phyloP scores from a whole-genome alignment of 2,113 vertebrate genomes.

The Euleptes europaea region DNA sequence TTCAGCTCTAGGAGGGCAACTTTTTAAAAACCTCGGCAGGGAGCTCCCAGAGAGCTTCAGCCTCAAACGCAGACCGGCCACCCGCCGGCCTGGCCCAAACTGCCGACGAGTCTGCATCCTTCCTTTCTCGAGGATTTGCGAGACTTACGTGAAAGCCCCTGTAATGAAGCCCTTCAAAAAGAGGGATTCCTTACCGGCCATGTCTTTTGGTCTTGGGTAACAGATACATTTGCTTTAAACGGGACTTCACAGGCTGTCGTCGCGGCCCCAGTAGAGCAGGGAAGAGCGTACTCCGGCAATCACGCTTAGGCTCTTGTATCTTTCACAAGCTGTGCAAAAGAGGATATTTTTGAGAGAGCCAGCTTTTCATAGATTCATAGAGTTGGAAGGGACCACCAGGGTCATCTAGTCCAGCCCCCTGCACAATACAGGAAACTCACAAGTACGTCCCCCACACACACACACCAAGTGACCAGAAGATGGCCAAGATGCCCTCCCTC shows the following conservation, averaged over 20 bases:
- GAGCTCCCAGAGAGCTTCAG: neutral
- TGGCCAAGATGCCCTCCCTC: too few species aligned
- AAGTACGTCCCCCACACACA: too few species aligned
- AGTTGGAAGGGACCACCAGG: too few species aligned
- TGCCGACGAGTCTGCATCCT: neutral
- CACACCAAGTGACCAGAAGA: too few species aligned
- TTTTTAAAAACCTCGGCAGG: constrained; percentile 10
- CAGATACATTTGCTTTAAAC: neutral
- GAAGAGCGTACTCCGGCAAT: too few species aligned
- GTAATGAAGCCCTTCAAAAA: neutral
- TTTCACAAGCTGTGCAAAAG: neutral
- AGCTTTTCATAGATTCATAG: too few species aligned
- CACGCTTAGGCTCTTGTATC: too few species aligned
- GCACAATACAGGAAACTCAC: too few species aligned
- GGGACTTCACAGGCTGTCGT: too few species aligned
- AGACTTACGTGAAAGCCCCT: neutral
- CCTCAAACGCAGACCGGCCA: neutral
- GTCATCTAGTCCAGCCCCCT: too few species aligned
- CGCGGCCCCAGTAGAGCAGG: too few species aligned
- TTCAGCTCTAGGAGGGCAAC: neutral
- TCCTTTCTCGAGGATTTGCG: neutral
- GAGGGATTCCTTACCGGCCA: neutral
- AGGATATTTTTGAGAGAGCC: neutral
- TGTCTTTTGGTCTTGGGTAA: neutral
- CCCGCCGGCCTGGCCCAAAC: neutral